phyloP scores from a whole-genome alignment of 2,797 vertebrate genomes.

The Dromococcyx pavoninus region DNA sequence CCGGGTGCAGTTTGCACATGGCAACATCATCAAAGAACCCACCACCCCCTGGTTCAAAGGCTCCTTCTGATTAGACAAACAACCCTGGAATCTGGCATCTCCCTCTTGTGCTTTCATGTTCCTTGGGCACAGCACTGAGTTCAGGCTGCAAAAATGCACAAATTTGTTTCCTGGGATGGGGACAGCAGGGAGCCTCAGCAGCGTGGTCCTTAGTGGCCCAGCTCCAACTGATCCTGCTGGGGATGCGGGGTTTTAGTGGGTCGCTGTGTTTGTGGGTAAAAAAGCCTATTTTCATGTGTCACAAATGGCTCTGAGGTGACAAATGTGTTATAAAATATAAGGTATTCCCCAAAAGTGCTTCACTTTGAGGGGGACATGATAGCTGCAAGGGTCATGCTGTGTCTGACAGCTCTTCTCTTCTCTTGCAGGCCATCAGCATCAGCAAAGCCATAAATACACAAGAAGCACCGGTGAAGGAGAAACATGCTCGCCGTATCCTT shows the following conservation, averaged over 20 bases:
- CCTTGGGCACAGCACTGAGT: fast-evolving
- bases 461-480: constrained; percentile 96
- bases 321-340: background rate
- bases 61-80: constrained; percentile 48
- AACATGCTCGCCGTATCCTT: constrained; percentile 98
- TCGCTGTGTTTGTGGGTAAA: background rate
- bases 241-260: background rate
- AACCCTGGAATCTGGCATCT: constrained; percentile 40
- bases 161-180: background rate
- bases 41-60: constrained; percentile 34
- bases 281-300: background rate
- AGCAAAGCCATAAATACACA: constrained; percentile 94
- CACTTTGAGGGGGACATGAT: fast-evolving
- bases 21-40: background rate
- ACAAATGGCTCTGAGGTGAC: background rate
- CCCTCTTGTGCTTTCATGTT: background rate
- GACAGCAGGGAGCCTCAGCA: background rate
- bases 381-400: fast-evolving
- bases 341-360: background rate
- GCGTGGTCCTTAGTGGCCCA: background rate
- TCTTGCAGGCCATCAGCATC: constrained; percentile 90
- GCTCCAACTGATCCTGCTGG: background rate
- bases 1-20: fast-evolving
- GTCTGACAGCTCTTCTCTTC: background rate
- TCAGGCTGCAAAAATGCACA: constrained; percentile 21